A percentile compares a stretch with the other conserved stretches of the same genome.
These are phyloP conservation scores for Nasonia oneida DNA, from an alignment of 2,888 invertebrate species.

Conservation along the genomic window DNA sequence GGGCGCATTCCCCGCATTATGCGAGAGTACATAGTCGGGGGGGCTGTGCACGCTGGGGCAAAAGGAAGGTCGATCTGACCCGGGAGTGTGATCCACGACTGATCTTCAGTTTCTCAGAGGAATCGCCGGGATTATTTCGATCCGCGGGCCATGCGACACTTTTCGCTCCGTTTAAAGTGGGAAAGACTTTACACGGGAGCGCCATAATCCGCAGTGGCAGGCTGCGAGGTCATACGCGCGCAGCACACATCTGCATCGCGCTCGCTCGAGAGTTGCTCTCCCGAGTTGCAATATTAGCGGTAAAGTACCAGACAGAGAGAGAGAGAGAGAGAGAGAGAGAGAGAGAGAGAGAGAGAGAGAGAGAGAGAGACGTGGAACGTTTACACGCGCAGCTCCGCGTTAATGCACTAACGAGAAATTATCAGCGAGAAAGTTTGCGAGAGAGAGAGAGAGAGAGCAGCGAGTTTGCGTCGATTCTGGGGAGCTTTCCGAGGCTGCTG, in stretches of 20 bases:
- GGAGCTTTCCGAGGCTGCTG: neutral
- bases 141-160: neutral
- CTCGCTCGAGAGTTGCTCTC: neutral
- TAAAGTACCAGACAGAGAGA: neutral
- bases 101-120: slow-evolving; percentile 6
- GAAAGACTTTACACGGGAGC: too few relatives aligned
- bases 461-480: slow-evolving; percentile 3
- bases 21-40: neutral
- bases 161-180: too few relatives aligned
- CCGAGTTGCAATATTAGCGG: slow-evolving; percentile 18
- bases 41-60: neutral
- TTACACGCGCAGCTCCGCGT: slow-evolving; percentile 18
- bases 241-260: neutral
- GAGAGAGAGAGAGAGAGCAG: neutral
- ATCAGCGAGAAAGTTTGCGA: slow-evolving; percentile 16
- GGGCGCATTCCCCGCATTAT: slow-evolving; percentile 43
- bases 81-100: slow-evolving; percentile 28
- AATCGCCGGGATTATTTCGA: slow-evolving; percentile 49
- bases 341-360: too few relatives aligned
- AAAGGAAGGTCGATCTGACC: slow-evolving; percentile 31
- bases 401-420: slow-evolving; percentile 49
- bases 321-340: too few relatives aligned
- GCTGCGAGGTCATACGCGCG: too few relatives aligned
- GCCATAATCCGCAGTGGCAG: too few relatives aligned
- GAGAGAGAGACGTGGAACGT: neutral